Percentiles rank a stretch among this genome's conserved stretches.
These are phyloP conservation scores for Terebella lapidaria DNA, from an alignment of 2,888 invertebrate species.

Conservation along the genomic window DNA sequence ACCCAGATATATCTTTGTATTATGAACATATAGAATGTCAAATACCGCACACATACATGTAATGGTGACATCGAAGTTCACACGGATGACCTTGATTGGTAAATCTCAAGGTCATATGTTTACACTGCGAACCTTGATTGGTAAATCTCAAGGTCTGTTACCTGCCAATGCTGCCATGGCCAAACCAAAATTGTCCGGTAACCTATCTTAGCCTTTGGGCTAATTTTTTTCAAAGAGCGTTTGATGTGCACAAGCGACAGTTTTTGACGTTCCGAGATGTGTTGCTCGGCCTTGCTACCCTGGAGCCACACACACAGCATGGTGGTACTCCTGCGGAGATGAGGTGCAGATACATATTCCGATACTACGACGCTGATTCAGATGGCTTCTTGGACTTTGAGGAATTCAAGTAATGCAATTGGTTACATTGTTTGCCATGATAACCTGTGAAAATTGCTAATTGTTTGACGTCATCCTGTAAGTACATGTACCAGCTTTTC, in stretches of 20 bases:
- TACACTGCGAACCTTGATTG: too few species aligned
- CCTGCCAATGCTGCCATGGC: too few species aligned
- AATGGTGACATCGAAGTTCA: too few species aligned
- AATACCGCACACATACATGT: too few species aligned
- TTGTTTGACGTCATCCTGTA: background rate
- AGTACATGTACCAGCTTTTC: background rate
- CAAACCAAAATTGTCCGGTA: too few species aligned
- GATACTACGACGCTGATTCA: constrained; percentile 53
- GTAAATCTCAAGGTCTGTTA: too few species aligned
- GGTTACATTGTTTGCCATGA: background rate
- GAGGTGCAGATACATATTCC: constrained; percentile 67
- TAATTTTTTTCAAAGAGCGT: constrained; percentile 41
- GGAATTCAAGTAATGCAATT: constrained; percentile 57
- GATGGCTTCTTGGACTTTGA: constrained; percentile 50
- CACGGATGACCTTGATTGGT: too few species aligned
- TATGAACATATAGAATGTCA: too few species aligned
- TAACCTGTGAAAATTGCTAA: background rate
- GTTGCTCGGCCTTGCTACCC: constrained; percentile 62
- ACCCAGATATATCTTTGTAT: too few species aligned
- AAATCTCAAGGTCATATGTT: too few species aligned
- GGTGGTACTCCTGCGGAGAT: constrained; percentile 65
- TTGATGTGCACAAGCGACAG: constrained; percentile 43
- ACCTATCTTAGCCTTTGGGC: too few species aligned
- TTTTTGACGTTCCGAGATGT: constrained; percentile 43
- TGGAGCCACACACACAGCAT: constrained; percentile 65